Conservation (phyloP, 2,113 vertebrate species). For the Paramormyrops kingsleyae region DNA sequence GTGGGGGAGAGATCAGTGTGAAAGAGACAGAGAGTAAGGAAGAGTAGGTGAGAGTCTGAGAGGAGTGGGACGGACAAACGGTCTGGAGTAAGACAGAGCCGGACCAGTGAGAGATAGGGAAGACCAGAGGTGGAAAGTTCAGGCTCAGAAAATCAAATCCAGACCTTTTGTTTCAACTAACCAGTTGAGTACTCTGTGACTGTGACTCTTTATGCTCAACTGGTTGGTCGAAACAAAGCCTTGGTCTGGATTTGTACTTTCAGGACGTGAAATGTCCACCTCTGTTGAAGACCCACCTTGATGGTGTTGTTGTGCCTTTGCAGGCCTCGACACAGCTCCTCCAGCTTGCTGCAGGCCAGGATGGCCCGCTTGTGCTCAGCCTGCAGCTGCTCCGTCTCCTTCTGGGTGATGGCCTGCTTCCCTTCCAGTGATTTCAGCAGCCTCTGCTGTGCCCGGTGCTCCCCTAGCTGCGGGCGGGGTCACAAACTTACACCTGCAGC, state of each 20-base stretch:
- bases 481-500: not conserved
- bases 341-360: conserved; percentile 79
- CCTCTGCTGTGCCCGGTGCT: conserved; percentile 67
- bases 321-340: conserved; percentile 81
- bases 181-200: not conserved
- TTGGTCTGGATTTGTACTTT: not conserved
- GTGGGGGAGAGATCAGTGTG: not conserved
- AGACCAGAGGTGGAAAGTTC: not conserved
- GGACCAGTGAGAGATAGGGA: not conserved
- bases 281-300: conserved; percentile 59
- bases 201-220: not conserved
- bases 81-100: not conserved
- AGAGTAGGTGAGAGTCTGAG: not conserved
- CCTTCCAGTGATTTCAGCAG: conserved; percentile 70
- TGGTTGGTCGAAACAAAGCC: not conserved
- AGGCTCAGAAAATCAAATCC: not conserved
- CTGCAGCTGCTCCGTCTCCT: conserved; percentile 79
- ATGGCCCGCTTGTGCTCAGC: conserved; percentile 69
- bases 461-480: conserved; percentile 58
- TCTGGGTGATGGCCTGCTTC: conserved; percentile 61
- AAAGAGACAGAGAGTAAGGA: not conserved
- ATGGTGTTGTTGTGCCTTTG: conserved; percentile 78
- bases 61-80: not conserved
- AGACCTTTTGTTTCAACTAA: not conserved
- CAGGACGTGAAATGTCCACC: not conserved